Base-by-base conservation (phyloP, 2,888 invertebrate genomes). In the Lasioglossum marginatum region DNA sequence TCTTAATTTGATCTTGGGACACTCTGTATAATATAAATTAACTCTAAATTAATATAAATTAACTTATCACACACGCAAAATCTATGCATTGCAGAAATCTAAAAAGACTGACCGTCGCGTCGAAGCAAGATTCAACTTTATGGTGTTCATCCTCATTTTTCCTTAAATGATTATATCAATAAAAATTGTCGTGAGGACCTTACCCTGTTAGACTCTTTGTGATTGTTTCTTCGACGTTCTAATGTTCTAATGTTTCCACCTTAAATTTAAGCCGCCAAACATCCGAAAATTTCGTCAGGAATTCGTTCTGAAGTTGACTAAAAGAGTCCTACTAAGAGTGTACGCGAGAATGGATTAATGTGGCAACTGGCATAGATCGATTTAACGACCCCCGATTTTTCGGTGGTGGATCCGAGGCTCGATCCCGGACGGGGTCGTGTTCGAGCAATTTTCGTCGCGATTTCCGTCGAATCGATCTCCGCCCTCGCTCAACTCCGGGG, bases 401-500 rank as follows among this genome's bases (percentile, higher is more conserved):
- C 76, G 60, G 31, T 52, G 52, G 37, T 23, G 70, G 81, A 60
- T 60, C 70, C 6, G 70, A 14, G 27, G n/a, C 74, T 72, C 27
- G 66, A 48, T 37, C 63, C 31, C 27, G 80, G 79, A 92, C 87
- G 88, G 90, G 87, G 90, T 86, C 90, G 88, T 88, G 91, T 89
- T 86, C 88, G 87, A 90, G 89, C 86, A 92, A 92, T 93, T 93
- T 57, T 57, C 57, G 57, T 57, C 57, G 57, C 57, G 57, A 57
- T 57, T 57, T 57, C 57, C 57, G 57, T n/a, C 57, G n/a, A 12
- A 57, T 93, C 93, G 93, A 79, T 88, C 86, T 87, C 87, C 90
- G 91, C 91, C 92, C 91, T 1, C 92, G 92, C 91, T 91, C 87
- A n/a, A 57, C 92, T 90, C 57, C n/a, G n/a, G 12, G 91, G 91